Percentiles rank a stretch among this genome's conserved stretches.
Conservation (phyloP, 2,113 vertebrate species). For the Chionodraco myersi region DNA sequence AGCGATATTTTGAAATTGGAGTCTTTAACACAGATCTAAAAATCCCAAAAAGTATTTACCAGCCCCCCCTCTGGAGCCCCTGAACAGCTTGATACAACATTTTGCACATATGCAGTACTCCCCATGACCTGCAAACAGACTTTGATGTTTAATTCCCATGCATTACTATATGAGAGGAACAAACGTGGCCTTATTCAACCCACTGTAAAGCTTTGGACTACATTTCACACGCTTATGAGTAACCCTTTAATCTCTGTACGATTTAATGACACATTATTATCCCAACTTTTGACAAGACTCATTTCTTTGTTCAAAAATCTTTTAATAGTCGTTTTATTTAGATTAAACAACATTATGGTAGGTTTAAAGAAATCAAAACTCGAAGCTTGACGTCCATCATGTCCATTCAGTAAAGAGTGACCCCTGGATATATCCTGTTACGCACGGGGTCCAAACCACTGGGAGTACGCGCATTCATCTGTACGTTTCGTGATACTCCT, state of each 20-base stretch:
- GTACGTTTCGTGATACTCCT: constrained; percentile 52
- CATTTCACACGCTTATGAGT: background rate
- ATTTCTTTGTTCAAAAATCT: constrained; percentile 74
- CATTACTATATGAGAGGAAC: background rate
- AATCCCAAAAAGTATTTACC: background rate
- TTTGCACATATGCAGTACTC: background rate
- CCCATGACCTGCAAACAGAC: background rate
- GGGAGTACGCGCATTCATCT: constrained; percentile 44
- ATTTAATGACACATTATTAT: constrained; percentile 1
- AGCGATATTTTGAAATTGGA: background rate
- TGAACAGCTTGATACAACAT: background rate
- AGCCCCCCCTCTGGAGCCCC: constrained; percentile 4
- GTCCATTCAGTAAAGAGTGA: constrained; percentile 58
- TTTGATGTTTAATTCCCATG: background rate
- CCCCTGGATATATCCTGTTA: constrained; percentile 45
- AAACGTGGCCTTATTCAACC: background rate
- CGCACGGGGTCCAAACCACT: constrained; percentile 50
- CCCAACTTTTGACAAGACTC: constrained; percentile 54
- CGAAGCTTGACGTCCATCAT: constrained; percentile 60
- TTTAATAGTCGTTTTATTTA: constrained; percentile 78
- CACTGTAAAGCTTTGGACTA: background rate
- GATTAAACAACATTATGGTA: constrained; percentile 78
- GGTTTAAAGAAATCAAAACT: constrained; percentile 70
- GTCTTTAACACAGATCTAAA: background rate
- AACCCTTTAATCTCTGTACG: background rate